phyloP scores from a whole-genome alignment of 2,113 vertebrate species.

The Prolemur simus region DNA sequence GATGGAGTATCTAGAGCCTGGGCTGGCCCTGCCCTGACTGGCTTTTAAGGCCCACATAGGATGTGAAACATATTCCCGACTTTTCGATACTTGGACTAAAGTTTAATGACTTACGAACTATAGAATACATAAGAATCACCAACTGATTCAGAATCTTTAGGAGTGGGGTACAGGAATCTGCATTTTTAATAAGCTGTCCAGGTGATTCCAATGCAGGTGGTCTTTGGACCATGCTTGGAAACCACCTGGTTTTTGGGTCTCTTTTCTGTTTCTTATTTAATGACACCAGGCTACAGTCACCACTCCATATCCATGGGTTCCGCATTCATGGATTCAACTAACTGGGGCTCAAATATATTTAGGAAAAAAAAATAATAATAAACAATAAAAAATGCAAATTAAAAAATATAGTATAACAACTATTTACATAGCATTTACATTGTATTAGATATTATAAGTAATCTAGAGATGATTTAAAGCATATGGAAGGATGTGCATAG shows the following conservation, averaged over 20 bases:
- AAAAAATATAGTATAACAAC: neutral
- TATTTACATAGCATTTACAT: neutral
- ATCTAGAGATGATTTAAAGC: neutral
- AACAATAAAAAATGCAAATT: neutral
- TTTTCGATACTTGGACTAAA: neutral
- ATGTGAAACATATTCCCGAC: neutral
- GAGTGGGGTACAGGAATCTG: neutral
- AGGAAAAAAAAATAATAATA: neutral
- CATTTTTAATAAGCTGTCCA: neutral
- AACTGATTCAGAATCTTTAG: neutral
- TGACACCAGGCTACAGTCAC: neutral
- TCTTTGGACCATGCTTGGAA: neutral
- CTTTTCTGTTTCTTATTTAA: neutral
- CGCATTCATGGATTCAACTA: neutral
- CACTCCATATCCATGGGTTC: neutral
- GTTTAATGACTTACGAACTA: neutral
- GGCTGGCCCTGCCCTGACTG: neutral
- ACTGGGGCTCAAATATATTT: neutral
- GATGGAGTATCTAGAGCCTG: neutral
- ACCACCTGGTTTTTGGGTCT: neutral
- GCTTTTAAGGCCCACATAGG: neutral
- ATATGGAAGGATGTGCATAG: neutral
- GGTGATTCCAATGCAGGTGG: neutral
- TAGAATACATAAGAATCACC: no score
- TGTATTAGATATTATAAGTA: neutral